phyloP scores from a whole-genome alignment of 2,797 vertebrate species.

The Semotilus atromaculatus region DNA sequence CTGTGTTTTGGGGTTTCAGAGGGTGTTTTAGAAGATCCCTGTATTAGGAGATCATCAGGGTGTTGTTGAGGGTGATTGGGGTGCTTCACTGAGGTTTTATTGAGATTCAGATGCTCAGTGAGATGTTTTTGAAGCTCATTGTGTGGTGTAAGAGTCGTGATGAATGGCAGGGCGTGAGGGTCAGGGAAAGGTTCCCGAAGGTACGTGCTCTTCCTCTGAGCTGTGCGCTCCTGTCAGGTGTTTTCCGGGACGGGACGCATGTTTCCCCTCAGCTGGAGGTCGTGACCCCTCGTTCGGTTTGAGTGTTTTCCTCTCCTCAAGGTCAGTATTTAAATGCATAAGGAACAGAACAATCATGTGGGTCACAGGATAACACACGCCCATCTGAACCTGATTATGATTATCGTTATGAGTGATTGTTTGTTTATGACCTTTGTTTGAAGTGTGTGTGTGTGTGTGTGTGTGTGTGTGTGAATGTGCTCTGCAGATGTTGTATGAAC shows the following conservation, averaged over 20 bases:
- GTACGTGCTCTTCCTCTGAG: neutral
- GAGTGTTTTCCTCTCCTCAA: neutral
- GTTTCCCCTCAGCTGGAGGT: conserved; percentile 20
- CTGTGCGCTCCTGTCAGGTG: neutral
- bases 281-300: neutral
- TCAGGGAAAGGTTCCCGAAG: neutral
- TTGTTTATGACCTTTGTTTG: neutral
- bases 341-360: neutral
- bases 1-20: neutral
- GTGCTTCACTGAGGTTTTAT: neutral
- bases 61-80: neutral
- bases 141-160: neutral
- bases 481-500: conserved; percentile 46
- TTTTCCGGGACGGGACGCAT: neutral
- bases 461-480: conserved; percentile 32
- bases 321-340: neutral
- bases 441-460: conserved; percentile 15
- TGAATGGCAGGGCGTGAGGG: neutral
- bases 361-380: neutral
- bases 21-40: too few relatives aligned
- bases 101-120: neutral
- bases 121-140: neutral
- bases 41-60: neutral
- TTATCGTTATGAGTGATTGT: neutral
- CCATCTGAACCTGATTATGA: neutral